Base-by-base conservation (phyloP, 2,797 vertebrate genomes). In the Coendou prehensilis region DNA sequence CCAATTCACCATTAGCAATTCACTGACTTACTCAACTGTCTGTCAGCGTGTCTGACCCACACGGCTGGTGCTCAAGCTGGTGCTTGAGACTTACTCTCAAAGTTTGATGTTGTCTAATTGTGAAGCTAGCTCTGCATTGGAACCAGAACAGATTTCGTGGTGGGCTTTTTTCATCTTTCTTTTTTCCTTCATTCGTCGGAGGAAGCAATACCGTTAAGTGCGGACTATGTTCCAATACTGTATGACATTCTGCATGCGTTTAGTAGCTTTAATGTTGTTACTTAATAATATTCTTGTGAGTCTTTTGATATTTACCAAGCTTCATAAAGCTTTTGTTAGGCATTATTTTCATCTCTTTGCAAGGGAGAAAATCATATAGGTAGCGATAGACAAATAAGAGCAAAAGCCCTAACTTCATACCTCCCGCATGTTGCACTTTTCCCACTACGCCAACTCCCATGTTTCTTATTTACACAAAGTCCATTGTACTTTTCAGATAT, bases 261-360 rank as follows among this genome's bases (percentile, higher is more conserved):
- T 13, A 61, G 28, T n/a, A 64, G 54, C 20, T 47, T 45, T 11
- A 23, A 5, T 15, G 20, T 76, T 88, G 1, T 37, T 50, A 56
- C 26, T 63, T 50, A 54, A 59, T 45, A 71, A 50, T 73, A 50
- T 89, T 45, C 61, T 75, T 75, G 1, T 54, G 47, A 89, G 81
- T 71, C 8, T 11, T 73, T 96, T 71, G 69, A 6, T 78, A 64
- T 26, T 14, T 4, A 23, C 71, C 76, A 64, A 28, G 54, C 47
- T 89, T 71, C 30, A 57, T 37, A 95, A 78, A 78, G 22, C 64
- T 33, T 95, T 94, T 89, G 23, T 15, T 54, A 20, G 33, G 30
- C 22, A 71, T 52, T 54, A 28, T 83, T 87, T 75, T 57, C 4
- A 6, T 88, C 15, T 80, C 86, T 79, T 82, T 6, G 52, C 6